Evolutionary conservation across 2,888 invertebrate species (phyloP).

Genomic region (Xylocampa areola): DNA sequence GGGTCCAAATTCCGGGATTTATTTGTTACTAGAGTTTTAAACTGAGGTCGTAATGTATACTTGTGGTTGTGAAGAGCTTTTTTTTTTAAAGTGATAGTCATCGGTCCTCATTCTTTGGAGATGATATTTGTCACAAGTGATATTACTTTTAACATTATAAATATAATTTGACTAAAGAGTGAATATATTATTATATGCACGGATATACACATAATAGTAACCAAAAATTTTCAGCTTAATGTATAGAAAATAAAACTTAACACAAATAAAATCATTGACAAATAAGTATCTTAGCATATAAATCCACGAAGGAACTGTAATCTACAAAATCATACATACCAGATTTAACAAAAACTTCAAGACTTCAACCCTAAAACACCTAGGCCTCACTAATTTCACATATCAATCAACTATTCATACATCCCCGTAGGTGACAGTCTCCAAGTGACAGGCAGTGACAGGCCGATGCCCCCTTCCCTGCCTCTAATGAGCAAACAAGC

Average conservation of each 20-base stretch:
- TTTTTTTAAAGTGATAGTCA: conserved; percentile 16
- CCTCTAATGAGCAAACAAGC: conserved; percentile 82
- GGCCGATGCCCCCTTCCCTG: conserved; percentile 66
- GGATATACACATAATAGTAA: no score
- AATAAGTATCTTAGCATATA: no score
- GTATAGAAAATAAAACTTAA: no score
- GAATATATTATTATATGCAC: no score
- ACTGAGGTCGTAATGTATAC: conserved; percentile 22
- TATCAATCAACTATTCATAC: conserved; percentile 61
- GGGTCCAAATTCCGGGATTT: conserved; percentile 57
- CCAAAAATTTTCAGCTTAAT: no score
- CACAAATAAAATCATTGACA: no score
- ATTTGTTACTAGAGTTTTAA: conserved; percentile 49
- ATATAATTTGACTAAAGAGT: no score
- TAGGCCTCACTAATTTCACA: conserved; percentile 47
- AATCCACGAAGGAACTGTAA: no score
- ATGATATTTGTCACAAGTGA: no score
- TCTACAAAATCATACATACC: no score
- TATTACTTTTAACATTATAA: no score
- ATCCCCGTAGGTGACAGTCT: conserved; percentile 46
- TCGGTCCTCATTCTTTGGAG: no score
- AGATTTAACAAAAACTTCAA: not conserved
- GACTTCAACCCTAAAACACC: conserved; percentile 24
- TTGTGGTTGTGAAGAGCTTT: conserved; percentile 23
- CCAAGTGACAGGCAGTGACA: conserved; percentile 53